A percentile compares a stretch with the other conserved stretches of the same genome.
These are phyloP conservation scores for Alcedo quadribrachys DNA, from an alignment of 2,797 vertebrate species.

Conservation along the genomic window DNA sequence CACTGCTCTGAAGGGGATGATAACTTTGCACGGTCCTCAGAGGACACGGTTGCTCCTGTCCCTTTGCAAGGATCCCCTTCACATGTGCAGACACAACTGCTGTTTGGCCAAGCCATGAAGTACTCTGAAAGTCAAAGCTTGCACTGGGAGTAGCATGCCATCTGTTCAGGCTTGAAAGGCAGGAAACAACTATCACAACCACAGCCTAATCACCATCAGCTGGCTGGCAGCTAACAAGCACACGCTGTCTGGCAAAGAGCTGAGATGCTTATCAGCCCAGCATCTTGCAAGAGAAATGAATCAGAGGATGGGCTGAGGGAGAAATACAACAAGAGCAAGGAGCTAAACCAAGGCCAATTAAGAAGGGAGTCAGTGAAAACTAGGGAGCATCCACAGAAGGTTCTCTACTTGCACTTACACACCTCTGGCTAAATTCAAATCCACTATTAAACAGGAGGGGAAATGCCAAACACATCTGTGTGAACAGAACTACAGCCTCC, in stretches of 20 bases:
- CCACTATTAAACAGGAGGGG: neutral
- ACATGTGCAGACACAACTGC: neutral
- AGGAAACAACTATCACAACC: constrained; percentile 36
- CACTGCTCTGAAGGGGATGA: neutral
- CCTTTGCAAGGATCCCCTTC: neutral
- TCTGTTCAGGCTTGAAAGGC: constrained; percentile 38
- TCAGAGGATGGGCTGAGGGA: neutral
- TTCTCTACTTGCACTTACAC: neutral
- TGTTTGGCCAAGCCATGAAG: neutral
- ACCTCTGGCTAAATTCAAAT: neutral
- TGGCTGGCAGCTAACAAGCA: constrained; percentile 29
- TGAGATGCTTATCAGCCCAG: constrained; percentile 17
- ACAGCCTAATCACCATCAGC: constrained; percentile 7
- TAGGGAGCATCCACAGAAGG: neutral
- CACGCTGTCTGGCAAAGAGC: neutral
- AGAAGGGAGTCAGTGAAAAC: neutral
- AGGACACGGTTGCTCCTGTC: neutral
- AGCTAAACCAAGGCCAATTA: neutral
- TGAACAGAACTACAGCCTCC: neutral
- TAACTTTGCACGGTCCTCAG: neutral
- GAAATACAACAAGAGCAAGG: neutral
- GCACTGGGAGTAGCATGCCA: constrained; percentile 25
- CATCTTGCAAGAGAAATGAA: constrained; percentile 1
- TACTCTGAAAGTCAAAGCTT: neutral
- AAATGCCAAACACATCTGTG: neutral